phyloP scores from a whole-genome alignment of 2,797 vertebrate species.

The Syngnathus rostellatus region DNA sequence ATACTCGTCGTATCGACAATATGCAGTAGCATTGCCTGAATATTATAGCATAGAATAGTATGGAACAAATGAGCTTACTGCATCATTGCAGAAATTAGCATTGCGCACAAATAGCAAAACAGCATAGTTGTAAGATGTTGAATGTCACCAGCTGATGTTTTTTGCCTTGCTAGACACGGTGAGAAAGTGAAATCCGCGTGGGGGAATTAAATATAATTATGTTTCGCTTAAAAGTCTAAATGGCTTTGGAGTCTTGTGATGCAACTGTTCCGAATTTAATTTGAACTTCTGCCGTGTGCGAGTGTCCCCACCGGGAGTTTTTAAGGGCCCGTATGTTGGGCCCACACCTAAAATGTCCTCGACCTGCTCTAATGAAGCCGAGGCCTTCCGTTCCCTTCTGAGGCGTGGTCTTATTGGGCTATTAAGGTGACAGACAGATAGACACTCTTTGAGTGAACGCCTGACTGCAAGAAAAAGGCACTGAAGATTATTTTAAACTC shows the following conservation, averaged over 20 bases:
- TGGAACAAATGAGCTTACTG: neutral
- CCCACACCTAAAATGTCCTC: slow-evolving; percentile 45
- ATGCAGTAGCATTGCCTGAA: neutral
- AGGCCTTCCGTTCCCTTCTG: slow-evolving; percentile 35
- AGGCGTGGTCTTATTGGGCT: slow-evolving; percentile 51
- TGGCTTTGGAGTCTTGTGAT: neutral
- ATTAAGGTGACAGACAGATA: neutral
- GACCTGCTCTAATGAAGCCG: slow-evolving; percentile 57
- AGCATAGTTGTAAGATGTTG: neutral
- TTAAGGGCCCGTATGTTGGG: slow-evolving; percentile 31
- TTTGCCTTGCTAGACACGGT: neutral
- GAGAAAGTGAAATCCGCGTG: neutral
- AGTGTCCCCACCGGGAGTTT: slow-evolving; percentile 34
- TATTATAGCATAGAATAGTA: neutral
- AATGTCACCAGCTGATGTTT: neutral
- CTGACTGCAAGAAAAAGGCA: neutral
- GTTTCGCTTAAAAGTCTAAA: slow-evolving; percentile 5
- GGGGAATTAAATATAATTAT: neutral
- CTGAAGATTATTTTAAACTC: neutral
- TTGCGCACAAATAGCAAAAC: neutral
- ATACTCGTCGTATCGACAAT: neutral
- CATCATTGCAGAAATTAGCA: neutral
- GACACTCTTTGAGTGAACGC: neutral
- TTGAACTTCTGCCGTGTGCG: slow-evolving; percentile 22
- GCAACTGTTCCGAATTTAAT: slow-evolving; percentile 27